A percentile compares a stretch with the other conserved stretches of the same genome.
These are phyloP conservation scores for Lucilia sericata DNA, from an alignment of 1,140 invertebrate genomes.

Conservation along the genomic window DNA sequence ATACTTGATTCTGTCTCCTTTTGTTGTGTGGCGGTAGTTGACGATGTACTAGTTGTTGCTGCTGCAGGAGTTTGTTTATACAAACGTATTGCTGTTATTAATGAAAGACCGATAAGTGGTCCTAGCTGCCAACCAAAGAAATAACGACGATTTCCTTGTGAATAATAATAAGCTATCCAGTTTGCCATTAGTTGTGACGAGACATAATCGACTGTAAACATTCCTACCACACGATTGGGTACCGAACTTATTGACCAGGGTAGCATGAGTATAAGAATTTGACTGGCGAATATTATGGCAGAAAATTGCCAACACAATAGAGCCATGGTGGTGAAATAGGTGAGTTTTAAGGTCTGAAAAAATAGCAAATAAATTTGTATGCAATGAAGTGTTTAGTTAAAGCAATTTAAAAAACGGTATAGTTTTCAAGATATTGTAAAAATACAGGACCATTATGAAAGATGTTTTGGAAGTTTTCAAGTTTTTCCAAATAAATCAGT, in stretches of 20 bases:
- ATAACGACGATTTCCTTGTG: conserved; percentile 59
- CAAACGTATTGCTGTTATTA: conserved; percentile 48
- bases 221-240: conserved; percentile 51
- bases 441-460: no score
- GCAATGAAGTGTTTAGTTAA: no score
- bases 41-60: neutral
- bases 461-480: no score
- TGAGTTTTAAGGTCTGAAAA: conserved; percentile 58
- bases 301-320: conserved; percentile 66
- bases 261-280: conserved; percentile 61
- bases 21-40: neutral
- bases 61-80: conserved; percentile 10
- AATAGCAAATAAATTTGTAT: neutral
- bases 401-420: no score
- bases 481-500: no score
- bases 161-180: conserved; percentile 58
- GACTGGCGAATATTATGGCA: conserved; percentile 61
- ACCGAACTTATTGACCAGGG: conserved; percentile 54
- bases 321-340: conserved; percentile 57
- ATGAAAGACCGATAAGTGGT: conserved; percentile 55
- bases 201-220: conserved; percentile 60
- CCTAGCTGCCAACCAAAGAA: conserved; percentile 60
- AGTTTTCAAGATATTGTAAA: no score
- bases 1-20: neutral
- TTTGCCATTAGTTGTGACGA: conserved; percentile 60